A percentile compares a stretch with the other conserved stretches of the same genome.
phyloP scores from a whole-genome alignment of 2,113 vertebrate species.

The Pipra filicauda region DNA sequence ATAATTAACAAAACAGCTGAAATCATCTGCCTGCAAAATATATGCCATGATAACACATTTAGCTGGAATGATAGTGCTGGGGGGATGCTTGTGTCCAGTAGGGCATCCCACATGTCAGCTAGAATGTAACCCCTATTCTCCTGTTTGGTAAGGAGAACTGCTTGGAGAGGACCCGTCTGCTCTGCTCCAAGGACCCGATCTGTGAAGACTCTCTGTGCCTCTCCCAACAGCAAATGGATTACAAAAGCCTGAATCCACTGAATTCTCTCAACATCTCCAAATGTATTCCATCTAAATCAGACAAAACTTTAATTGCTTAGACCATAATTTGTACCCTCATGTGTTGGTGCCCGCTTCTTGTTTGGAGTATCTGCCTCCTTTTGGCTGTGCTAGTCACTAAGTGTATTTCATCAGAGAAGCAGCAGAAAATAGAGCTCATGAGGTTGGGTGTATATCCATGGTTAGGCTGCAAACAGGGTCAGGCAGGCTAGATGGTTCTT shows the following conservation, averaged over 20 bases:
- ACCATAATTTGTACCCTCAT: not conserved
- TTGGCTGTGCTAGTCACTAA: not conserved
- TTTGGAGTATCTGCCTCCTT: not conserved
- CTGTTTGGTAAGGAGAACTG: not conserved
- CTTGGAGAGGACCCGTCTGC: not conserved
- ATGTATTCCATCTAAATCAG: not conserved
- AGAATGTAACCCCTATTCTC: not conserved
- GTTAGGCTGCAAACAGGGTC: not conserved
- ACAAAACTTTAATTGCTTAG: not conserved
- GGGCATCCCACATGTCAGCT: fast-evolving
- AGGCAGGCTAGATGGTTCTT: not conserved
- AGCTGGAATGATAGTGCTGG: not conserved
- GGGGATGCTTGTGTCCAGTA: not conserved
- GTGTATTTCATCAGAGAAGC: not conserved
- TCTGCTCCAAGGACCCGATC: not conserved
- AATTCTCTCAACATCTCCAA: not conserved
- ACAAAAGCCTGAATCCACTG: not conserved
- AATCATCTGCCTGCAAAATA: not conserved
- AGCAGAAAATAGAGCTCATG: not conserved
- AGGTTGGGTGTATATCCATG: not conserved
- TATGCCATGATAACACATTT: not conserved
- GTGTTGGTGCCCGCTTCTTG: not conserved
- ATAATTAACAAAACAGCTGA: not conserved
- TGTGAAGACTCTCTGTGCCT: not conserved
- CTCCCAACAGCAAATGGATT: not conserved